Evolutionary conservation across 1,140 invertebrate genomes (phyloP), one percentile per base, ranked within the genome.

Genomic region (Nasonia giraulti): DNA sequence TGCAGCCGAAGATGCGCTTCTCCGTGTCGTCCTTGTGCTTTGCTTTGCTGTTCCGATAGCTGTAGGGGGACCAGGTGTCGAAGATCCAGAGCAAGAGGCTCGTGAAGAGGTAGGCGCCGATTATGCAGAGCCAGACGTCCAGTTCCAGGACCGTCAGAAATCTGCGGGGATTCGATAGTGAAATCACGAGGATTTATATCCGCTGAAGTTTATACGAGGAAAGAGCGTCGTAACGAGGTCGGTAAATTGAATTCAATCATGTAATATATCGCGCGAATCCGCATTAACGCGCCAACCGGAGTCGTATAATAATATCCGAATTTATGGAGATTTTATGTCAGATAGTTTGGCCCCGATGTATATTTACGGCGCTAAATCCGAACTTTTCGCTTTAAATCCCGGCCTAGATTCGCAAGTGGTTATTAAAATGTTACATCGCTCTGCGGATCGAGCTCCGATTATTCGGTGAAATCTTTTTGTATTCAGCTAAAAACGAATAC

Each of bases 21-120:
- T 99, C 98, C 83, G 98, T 96, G 86, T 98, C 98, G 87, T 98
- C 96, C 91, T 97, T 97, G 90, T 98, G 98, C 88, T 98, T 98
- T 76, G 98, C 96, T 23, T 96, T 94, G 62, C 33, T 1, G 11
- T 69, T 81, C 11, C 66, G 97, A 87, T 97, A 98, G 87, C 97
- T 98, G 91, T 99, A 99, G 0, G 98, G 98, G 90, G 97, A 99
- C 95, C 97, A 98, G 85, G 97, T 96, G 91, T 99, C 98, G 90
- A 99, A 99, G 1, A 98, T 92, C 96, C 97, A 99, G 95, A 99
- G 97, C 0, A 99, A 93, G 75, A 99, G 95, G 90, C 98, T 97
- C 12, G 98, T 99, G 89, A 98, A 97, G 89, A 98, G 97, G 91
- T 99, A 99, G 0, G 98, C 98, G 0, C 96, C 98, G 73, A 99